Evolutionary conservation across 2,113 vertebrate genomes (phyloP).

Genomic region (Picathartes gymnocephalus): DNA sequence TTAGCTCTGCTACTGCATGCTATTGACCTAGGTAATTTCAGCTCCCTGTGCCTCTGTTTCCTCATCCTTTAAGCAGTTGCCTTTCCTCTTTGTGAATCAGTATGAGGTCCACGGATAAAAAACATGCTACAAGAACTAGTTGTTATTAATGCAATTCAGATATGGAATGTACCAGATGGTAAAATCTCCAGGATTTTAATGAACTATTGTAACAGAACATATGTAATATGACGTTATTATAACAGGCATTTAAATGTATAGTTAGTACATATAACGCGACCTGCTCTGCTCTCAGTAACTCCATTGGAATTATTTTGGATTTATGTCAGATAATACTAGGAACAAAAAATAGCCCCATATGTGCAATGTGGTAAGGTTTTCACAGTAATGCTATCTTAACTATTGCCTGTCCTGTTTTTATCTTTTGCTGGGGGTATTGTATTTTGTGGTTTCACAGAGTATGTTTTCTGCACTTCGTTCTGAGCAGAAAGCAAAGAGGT

Average conservation of each 20-base stretch:
- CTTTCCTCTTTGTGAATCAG: slow-evolving; percentile 24
- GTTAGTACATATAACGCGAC: slow-evolving; percentile 56
- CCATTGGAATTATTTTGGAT: slow-evolving; percentile 64
- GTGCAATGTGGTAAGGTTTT: slow-evolving; percentile 52
- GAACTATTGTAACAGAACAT: slow-evolving; percentile 68
- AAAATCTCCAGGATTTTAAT: slow-evolving; percentile 65
- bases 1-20: background rate
- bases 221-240: slow-evolving; percentile 66
- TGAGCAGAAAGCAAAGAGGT: background rate
- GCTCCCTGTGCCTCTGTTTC: background rate
- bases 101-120: slow-evolving; percentile 41
- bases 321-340: slow-evolving; percentile 60
- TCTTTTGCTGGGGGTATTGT: background rate
- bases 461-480: background rate
- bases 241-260: slow-evolving; percentile 67
- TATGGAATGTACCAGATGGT: slow-evolving; percentile 59
- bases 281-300: slow-evolving; percentile 52
- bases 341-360: slow-evolving; percentile 66
- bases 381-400: slow-evolving; percentile 52
- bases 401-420: slow-evolving; percentile 40
- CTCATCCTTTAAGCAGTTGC: background rate
- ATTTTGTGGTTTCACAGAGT: background rate
- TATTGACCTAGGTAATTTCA: background rate
- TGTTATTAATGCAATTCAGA: slow-evolving; percentile 62
- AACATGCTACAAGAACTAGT: slow-evolving; percentile 32